Evolutionary conservation across 2,888 invertebrate genomes (phyloP).

Genomic region (Diadegma fenestrale): DNA sequence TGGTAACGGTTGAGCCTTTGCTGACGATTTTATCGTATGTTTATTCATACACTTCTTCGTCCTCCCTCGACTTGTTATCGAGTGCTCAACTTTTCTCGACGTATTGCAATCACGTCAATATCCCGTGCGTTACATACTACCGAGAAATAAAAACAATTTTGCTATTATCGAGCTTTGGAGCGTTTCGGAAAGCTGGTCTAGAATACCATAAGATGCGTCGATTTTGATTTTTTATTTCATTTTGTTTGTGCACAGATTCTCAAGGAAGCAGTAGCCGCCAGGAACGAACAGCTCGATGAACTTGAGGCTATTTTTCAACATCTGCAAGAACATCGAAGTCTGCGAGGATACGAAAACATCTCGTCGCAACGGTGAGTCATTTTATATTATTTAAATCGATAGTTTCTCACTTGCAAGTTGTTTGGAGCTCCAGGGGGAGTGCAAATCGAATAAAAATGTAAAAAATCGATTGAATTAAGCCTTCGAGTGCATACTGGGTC

Average conservation of each 20-base stretch:
- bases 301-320: conserved; percentile 89
- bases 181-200: conserved; percentile 37
- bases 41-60: background rate
- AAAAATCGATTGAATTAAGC: too few species aligned
- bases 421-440: background rate
- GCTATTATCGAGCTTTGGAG: background rate
- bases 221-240: background rate
- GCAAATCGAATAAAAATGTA: too few species aligned
- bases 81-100: conserved; percentile 79
- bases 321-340: conserved; percentile 87
- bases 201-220: background rate
- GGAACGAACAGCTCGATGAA: conserved; percentile 89
- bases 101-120: conserved; percentile 82
- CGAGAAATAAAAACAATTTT: conserved; percentile 6
- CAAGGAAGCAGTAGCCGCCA: conserved; percentile 85
- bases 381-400: background rate
- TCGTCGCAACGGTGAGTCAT: conserved; percentile 79
- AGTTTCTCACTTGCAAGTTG: background rate
- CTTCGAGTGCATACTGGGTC: too few species aligned
- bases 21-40: conserved; percentile 50
- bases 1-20: conserved; percentile 80
- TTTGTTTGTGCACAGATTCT: conserved; percentile 77
- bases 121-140: conserved; percentile 65
- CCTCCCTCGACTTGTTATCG: conserved; percentile 77
- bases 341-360: conserved; percentile 84